phyloP scores from a whole-genome alignment of 2,888 invertebrate species.

The Branchipolynoe longqiensis region DNA sequence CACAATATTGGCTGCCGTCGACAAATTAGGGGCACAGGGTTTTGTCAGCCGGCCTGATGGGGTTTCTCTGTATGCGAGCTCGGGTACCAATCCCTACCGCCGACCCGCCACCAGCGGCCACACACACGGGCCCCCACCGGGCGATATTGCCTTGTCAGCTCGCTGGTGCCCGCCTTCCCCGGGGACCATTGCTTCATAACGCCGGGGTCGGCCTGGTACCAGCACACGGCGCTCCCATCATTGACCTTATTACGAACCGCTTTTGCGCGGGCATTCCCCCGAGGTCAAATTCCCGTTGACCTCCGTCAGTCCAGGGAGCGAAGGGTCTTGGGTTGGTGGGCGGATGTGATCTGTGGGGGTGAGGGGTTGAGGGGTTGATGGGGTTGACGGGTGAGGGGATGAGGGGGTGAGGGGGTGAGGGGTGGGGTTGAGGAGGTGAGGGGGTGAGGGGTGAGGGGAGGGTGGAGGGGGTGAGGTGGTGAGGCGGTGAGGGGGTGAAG shows the following conservation, averaged over 20 bases:
- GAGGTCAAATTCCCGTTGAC: conserved; percentile 40
- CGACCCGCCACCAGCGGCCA: neutral
- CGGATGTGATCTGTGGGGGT: too few species aligned
- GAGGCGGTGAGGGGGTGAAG: neutral
- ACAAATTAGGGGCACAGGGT: conserved; percentile 1
- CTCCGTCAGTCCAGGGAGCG: neutral
- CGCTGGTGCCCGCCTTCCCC: neutral
- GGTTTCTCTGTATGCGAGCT: neutral
- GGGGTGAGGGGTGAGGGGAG: neutral
- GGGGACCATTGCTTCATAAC: conserved; percentile 20
- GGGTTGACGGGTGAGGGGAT: too few species aligned
- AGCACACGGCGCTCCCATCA: conserved; percentile 14
- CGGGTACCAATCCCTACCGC: neutral
- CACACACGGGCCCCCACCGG: neutral
- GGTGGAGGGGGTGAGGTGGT: neutral
- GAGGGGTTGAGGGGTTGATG: too few species aligned
- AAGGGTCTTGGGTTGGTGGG: neutral
- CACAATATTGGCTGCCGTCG: neutral
- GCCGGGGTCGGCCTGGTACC: conserved; percentile 5
- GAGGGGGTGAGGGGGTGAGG: too few species aligned
- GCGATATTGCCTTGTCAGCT: conserved; percentile 28
- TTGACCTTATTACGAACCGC: conserved; percentile 43
- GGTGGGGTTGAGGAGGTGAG: neutral
- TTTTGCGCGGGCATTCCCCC: conserved; percentile 29
- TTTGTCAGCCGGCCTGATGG: conserved; percentile 42